A percentile compares a stretch with the other conserved stretches of the same genome.
These are phyloP conservation scores for Clarias magur DNA, from an alignment of 2,113 vertebrate genomes.

Conservation along the genomic window DNA sequence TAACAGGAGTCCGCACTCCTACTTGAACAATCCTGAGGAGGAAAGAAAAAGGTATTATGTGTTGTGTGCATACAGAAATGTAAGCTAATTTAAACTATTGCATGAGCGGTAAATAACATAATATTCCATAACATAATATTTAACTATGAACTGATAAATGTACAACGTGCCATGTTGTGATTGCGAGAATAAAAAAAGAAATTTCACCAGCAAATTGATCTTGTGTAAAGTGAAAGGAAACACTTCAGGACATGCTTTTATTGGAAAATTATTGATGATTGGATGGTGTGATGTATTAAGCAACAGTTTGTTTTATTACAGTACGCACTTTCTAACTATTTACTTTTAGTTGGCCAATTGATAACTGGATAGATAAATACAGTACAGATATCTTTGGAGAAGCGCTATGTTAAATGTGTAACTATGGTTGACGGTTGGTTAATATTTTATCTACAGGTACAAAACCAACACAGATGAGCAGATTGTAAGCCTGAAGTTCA, in stretches of 20 bases:
- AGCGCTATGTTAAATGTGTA: not conserved
- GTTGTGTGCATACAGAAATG: not conserved
- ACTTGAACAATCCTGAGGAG: conserved; percentile 79
- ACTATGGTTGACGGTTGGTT: not conserved
- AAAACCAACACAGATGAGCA: conserved; percentile 83
- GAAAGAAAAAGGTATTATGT: conserved; percentile 80
- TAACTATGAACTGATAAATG: not conserved
- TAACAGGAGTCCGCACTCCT: conserved; percentile 92
- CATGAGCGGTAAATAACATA: not conserved
- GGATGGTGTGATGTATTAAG: not conserved
- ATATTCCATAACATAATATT: not conserved
- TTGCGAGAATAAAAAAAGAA: not conserved
- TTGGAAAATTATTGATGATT: not conserved
- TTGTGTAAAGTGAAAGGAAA: not conserved
- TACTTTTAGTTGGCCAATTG: not conserved
- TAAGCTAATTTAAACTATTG: not conserved
- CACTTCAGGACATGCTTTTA: not conserved
- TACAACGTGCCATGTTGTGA: not conserved
- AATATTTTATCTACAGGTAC: conserved; percentile 74
- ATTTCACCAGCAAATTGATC: not conserved
- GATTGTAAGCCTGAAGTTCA: conserved; percentile 87
- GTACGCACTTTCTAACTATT: not conserved
- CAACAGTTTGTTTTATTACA: not conserved
- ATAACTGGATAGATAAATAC: not conserved
- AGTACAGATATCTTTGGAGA: not conserved